Conservation (phyloP, 2,797 vertebrate genomes). For the Selene dorsalis region DNA sequence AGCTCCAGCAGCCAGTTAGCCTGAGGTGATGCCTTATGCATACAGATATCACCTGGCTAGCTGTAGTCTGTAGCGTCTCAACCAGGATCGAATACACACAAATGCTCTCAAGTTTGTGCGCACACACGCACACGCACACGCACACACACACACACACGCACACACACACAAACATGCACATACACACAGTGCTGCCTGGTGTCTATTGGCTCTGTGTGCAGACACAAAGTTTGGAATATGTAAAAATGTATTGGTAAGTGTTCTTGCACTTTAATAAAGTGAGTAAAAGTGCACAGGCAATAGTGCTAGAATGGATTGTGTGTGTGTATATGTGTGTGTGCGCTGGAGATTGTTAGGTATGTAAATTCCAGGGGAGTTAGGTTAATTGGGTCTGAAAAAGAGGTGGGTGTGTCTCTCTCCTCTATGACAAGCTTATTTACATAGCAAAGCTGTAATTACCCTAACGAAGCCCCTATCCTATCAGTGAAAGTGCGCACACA, state of each 20-base stretch:
- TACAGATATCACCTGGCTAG: slow-evolving; percentile 84
- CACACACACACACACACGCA: slow-evolving; percentile 25
- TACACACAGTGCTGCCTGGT: slow-evolving; percentile 25
- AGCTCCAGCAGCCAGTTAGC: slow-evolving; percentile 80
- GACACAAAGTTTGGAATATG: slow-evolving; percentile 49
- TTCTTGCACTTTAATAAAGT: slow-evolving; percentile 45
- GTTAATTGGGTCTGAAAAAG: slow-evolving; percentile 86
- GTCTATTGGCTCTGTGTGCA: slow-evolving; percentile 9
- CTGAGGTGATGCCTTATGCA: slow-evolving; percentile 80
- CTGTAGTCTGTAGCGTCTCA: slow-evolving; percentile 46
- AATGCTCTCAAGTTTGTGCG: slow-evolving; percentile 37
- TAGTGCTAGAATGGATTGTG: slow-evolving; percentile 16
- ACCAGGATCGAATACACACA: slow-evolving; percentile 44
- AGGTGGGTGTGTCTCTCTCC: slow-evolving; percentile 83
- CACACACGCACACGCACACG: slow-evolving; percentile 17
- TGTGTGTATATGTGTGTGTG: slow-evolving; percentile 52
- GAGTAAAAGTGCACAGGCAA: slow-evolving; percentile 22
- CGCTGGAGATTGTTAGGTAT: slow-evolving; percentile 74
- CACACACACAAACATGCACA: slow-evolving; percentile 42
- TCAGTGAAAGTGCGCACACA: slow-evolving; percentile 57
- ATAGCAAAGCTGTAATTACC: slow-evolving; percentile 84
- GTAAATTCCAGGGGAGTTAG: slow-evolving; percentile 82
- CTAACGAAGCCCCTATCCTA: slow-evolving; percentile 81
- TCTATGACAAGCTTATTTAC: slow-evolving; percentile 83
- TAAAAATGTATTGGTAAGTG: slow-evolving; percentile 37